Base-by-base conservation (phyloP, 2,113 vertebrate genomes). In the Collichthys lucidus region DNA sequence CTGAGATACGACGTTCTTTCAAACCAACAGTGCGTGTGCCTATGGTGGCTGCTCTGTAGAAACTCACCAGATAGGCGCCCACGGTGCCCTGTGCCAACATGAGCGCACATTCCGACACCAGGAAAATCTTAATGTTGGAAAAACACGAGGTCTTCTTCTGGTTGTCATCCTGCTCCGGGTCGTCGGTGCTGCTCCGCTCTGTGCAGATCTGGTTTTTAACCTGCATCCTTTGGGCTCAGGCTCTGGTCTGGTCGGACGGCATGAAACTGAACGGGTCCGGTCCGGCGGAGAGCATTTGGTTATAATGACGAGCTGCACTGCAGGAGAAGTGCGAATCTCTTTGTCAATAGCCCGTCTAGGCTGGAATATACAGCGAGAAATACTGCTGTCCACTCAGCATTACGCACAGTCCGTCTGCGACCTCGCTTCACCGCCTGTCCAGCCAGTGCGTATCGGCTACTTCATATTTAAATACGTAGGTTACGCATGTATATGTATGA, bases 81-180 rank as follows among this genome's bases (percentile, higher is more conserved):
- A 97, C 97, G 17, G 96, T 99, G 93, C 96, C 97, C 94, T 98
- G 97, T 73, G 97, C 96, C 94, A 99, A 83, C 96, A 98, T 97
- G 90, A 97, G 94, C 60, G 97, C 97, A 88, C 97, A 98, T 94
- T 98, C 97, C 88, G 97, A 96, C 92, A 97, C 95, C 88, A 98
- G 92, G 93, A 98, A 98, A 72, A 98, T 96, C 92, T 97, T 97
- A 82, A 98, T 98, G 95, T 95, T 98, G 92, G 96, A 96, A 89
- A 98, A 98, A 91, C 96, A 97, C 59, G 96, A 97, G 73, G 92
- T 95, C 94, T 96, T 96, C 94, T 96, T 95, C 92, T 96, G 93
- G 93, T 91, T 97, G 94, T 96, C 93, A 93, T 95, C 94, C 64
- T 94, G 94, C 89, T 95, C 93, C 83, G 95, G 94, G 77, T 96